Conservation (phyloP, 2,113 vertebrate genomes). For the Phoenicopterus ruber region DNA sequence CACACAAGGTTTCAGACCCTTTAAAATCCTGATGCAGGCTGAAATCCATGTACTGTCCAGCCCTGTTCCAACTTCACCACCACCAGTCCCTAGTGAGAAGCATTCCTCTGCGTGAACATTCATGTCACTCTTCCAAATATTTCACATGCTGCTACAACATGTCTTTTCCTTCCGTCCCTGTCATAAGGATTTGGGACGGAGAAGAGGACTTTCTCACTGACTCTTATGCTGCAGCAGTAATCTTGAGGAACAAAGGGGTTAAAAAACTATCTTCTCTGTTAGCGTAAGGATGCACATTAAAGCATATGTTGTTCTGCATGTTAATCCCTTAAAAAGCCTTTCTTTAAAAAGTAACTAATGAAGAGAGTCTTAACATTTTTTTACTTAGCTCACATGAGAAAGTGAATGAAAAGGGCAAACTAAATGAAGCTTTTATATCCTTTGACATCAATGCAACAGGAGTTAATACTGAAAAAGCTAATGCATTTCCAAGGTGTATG, state of each 20-base stretch:
- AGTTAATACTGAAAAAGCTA: background rate
- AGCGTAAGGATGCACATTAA: background rate
- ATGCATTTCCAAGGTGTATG: background rate
- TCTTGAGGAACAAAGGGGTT: background rate
- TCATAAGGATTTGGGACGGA: background rate
- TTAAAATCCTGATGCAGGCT: background rate
- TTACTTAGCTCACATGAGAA: background rate
- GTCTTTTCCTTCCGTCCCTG: background rate
- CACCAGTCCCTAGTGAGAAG: background rate
- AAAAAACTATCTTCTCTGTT: background rate
- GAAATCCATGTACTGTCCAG: background rate
- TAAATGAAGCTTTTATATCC: background rate
- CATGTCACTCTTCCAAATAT: background rate
- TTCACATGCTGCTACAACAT: fast-evolving
- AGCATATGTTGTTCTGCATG: background rate
- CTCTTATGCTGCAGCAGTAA: background rate
- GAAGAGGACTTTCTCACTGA: background rate
- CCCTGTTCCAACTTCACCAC: background rate
- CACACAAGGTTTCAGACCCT: background rate
- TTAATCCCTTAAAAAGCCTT: background rate
- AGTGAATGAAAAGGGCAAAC: background rate
- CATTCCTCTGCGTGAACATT: background rate
- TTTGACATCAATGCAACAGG: background rate
- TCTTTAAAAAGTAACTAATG: background rate
- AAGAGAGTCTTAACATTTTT: background rate